Percentiles rank a stretch among this genome's conserved stretches.
Conservation (phyloP, 2,888 invertebrate species). For the Rhimphoctona megacephalus region DNA sequence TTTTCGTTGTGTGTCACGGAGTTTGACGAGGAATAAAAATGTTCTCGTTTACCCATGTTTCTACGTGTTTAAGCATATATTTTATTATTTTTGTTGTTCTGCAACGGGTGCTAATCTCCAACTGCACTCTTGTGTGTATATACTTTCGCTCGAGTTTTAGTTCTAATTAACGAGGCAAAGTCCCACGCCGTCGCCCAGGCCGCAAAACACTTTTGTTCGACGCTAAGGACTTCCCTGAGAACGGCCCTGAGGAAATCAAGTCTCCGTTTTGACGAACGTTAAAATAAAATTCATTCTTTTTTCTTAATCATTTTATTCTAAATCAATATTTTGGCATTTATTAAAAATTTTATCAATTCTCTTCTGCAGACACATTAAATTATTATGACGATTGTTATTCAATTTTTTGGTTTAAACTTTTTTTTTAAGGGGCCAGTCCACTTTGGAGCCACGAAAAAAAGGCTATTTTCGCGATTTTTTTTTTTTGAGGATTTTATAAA, state of each 20-base stretch:
- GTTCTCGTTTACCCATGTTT: conserved; percentile 1
- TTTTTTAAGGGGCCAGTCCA: too few species aligned
- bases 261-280: conserved; percentile 39
- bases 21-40: conserved; percentile 16
- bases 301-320: background rate
- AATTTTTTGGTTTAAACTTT: too few species aligned
- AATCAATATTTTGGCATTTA: background rate
- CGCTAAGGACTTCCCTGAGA: conserved; percentile 77
- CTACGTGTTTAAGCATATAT: conserved; percentile 1
- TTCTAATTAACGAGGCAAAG: conserved; percentile 78
- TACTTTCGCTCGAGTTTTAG: conserved; percentile 75
- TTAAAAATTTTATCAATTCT: background rate
- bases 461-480: too few species aligned
- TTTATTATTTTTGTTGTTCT: background rate
- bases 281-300: background rate
- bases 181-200: conserved; percentile 75
- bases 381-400: too few species aligned
- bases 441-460: too few species aligned
- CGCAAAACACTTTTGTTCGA: conserved; percentile 43
- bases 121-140: conserved; percentile 7
- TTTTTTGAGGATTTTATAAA: too few species aligned
- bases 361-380: background rate
- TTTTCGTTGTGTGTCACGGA: background rate
- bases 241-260: conserved; percentile 71
- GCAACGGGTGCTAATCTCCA: conserved; percentile 38